Conservation (phyloP, 1,140 invertebrate genomes). For the Apocrypta bakeri region DNA sequence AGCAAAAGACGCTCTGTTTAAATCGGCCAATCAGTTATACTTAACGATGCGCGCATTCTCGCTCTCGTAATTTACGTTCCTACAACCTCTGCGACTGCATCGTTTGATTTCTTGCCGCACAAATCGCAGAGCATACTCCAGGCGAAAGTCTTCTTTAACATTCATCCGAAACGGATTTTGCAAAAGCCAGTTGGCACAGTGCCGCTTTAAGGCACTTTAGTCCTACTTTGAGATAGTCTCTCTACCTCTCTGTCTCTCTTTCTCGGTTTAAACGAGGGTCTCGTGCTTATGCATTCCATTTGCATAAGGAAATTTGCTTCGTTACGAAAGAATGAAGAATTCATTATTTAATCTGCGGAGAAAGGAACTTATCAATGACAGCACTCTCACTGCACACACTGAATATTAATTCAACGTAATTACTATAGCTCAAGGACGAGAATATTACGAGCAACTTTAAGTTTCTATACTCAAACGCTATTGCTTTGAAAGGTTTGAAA, state of each 20-base stretch:
- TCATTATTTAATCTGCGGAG: not conserved
- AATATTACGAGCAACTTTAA: not conserved
- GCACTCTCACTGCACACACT: not conserved
- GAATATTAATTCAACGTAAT: not conserved
- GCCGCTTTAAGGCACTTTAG: not conserved
- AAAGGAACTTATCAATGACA: not conserved
- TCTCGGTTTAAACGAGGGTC: not conserved
- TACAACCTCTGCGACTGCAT: not conserved
- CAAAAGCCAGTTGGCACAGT: not conserved
- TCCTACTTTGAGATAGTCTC: not conserved
- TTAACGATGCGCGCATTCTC: conserved; percentile 46
- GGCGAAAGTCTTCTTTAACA: not conserved
- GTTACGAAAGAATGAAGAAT: conserved; percentile 2
- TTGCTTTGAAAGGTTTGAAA: not conserved
- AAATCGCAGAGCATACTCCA: not conserved
- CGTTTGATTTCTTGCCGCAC: conserved; percentile 40
- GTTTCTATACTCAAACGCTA: not conserved
- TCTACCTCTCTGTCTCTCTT: not conserved
- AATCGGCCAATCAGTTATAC: conserved; percentile 48
- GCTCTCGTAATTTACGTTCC: conserved; percentile 43
- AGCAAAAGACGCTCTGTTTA: conserved; percentile 4
- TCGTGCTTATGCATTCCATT: not conserved
- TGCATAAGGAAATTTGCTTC: not conserved
- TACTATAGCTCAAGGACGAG: not conserved
- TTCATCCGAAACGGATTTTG: not conserved